Base-by-base conservation (phyloP, 1,140 invertebrate species). In the Leucophenga varia region DNA sequence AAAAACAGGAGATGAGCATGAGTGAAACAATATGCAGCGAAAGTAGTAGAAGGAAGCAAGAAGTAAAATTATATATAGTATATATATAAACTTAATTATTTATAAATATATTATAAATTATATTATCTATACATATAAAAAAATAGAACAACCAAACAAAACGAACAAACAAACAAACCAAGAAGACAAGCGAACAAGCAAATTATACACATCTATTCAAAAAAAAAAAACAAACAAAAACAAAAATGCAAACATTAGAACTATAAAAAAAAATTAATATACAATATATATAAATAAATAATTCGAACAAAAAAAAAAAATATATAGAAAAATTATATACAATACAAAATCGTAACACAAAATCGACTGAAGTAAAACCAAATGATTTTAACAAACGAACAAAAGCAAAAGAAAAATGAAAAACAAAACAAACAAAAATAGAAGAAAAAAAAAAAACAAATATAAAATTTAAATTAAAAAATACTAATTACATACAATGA, bases 311-410 rank as follows among this genome's bases (percentile, higher is more conserved):
- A n/a, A n/a, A n/a, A 13, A 20, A 38, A 20, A 19, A 19, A 20
- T 38, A 38, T 17, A 17, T 36, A 36, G 19, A 17, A 36, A 7
- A 17, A 36, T 17, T 36, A 17, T 9, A 21, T 43, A 50, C 43
- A 61, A 57, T 37, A 48, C 50, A 50, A 53, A 54, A 61, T 45
- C 43, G 57, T 52, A 67, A 68, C 59, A 64, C 61, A 65, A 69
- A 69, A 69, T 67, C 63, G 67, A 65, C 61, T 65, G 61, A 65
- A 65, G 61, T 65, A 65, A 65, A 65, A 65, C 65, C 61, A 65
- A 65, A 65, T 63, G 67, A 63, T 65, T 67, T 65, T 57, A 57
- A 58, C 54, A 55, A 55, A 56, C 63, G 67, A 55, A 49, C 61
- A 65, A 63, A 65, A 64, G 51, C 50, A 54, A 44, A 54, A 59